phyloP scores from a whole-genome alignment of 2,797 vertebrate genomes.

The Steatocranus sp. region DNA sequence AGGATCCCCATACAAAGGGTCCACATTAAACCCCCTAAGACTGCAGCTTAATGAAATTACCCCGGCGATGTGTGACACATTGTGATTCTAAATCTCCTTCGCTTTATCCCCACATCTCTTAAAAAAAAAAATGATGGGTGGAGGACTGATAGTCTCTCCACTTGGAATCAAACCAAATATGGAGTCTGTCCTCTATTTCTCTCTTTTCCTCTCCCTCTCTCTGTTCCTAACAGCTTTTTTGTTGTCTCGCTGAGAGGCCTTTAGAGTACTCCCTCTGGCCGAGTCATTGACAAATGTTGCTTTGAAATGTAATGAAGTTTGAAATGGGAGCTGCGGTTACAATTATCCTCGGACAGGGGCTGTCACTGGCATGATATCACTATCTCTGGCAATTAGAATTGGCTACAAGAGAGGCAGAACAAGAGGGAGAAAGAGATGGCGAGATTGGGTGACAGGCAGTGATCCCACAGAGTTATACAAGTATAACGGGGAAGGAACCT shows the following conservation, averaged over 20 bases:
- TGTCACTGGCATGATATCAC: conserved; percentile 73
- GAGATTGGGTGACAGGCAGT: conserved; percentile 54
- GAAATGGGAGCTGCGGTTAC: conserved; percentile 77
- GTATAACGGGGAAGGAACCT: conserved; percentile 21
- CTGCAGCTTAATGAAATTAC: conserved; percentile 68
- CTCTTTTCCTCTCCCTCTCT: conserved; percentile 1
- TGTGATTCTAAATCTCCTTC: conserved; percentile 59
- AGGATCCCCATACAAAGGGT: conserved; percentile 72
- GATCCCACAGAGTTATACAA: conserved; percentile 43
- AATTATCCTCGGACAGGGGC: conserved; percentile 73
- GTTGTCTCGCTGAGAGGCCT: conserved; percentile 51
- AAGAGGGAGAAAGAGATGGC: conserved; percentile 38
- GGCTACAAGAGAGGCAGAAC: conserved; percentile 34
- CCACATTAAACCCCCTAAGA: conserved; percentile 74
- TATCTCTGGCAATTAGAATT: conserved; percentile 70
- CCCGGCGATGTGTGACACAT: conserved; percentile 51
- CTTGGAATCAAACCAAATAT: conserved; percentile 60
- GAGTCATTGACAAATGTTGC: conserved; percentile 75
- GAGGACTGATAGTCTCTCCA: conserved; percentile 24
- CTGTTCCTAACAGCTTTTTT: conserved; percentile 31
- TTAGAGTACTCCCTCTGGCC: conserved; percentile 61
- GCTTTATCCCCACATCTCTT: conserved; percentile 51
- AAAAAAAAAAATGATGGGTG: conserved; percentile 1
- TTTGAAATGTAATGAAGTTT: conserved; percentile 82
- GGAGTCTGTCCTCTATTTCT: conserved; percentile 34